Percentiles rank a stretch among this genome's conserved stretches.
These are phyloP conservation scores for Leuciscus idus DNA, from an alignment of 2,113 vertebrate species.

Conservation along the genomic window DNA sequence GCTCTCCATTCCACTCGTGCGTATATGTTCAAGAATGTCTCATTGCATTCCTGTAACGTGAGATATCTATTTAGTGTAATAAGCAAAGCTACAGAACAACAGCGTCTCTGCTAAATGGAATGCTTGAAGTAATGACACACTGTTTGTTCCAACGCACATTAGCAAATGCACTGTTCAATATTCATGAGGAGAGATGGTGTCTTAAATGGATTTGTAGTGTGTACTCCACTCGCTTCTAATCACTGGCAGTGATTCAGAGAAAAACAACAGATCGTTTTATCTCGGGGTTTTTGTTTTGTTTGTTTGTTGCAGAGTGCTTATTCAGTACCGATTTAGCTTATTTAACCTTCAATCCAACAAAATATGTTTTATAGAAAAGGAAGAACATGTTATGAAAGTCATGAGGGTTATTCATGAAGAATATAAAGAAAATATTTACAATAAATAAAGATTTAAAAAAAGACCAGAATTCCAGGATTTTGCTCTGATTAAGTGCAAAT, in stretches of 20 bases:
- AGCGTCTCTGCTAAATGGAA: constrained; percentile 13
- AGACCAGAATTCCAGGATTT: not conserved
- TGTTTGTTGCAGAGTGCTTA: not conserved
- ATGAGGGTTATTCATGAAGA: not conserved
- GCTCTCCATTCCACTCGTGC: not conserved
- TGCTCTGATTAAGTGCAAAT: not conserved
- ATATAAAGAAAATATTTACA: too few relatives aligned
- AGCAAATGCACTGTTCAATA: constrained; percentile 15
- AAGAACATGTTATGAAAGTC: not conserved
- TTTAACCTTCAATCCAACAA: not conserved
- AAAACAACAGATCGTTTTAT: constrained; percentile 4
- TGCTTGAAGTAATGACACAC: constrained; percentile 15
- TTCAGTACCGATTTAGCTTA: not conserved
- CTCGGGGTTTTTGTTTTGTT: not conserved
- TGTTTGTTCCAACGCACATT: constrained; percentile 11
- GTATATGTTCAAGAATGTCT: not conserved
- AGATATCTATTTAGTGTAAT: not conserved
- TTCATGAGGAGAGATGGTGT: constrained; percentile 22
- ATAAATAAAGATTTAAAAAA: too few relatives aligned
- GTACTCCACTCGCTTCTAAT: not conserved
- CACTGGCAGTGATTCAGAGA: constrained; percentile 1
- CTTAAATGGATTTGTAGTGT: constrained; percentile 21
- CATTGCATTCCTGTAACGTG: not conserved
- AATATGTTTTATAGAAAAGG: not conserved
- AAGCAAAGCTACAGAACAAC: not conserved